These are phyloP conservation scores for Cetoscarus ocellatus DNA, from an alignment of 2,797 vertebrate genomes.

Conservation along the genomic window DNA sequence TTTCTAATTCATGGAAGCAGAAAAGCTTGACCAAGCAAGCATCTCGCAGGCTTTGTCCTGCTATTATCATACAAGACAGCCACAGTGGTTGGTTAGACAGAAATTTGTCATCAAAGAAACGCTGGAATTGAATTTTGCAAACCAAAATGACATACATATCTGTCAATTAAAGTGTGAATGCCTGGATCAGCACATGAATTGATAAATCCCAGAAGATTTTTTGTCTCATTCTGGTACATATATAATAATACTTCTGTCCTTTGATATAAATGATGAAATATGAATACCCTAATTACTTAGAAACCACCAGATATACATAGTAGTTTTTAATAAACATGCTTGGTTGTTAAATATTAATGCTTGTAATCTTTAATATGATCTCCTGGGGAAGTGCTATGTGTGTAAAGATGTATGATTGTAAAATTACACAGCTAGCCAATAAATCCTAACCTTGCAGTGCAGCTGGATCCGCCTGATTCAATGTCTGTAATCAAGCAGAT, in stretches of 20 bases:
- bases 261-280: not conserved
- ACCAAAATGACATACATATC: not conserved
- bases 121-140: constrained; percentile 1
- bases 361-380: too few relatives aligned
- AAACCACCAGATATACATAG: too few relatives aligned
- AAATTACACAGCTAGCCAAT: too few relatives aligned
- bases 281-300: too few relatives aligned
- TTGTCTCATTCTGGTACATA: not conserved
- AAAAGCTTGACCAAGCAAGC: constrained; percentile 41
- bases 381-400: too few relatives aligned
- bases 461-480: too few relatives aligned
- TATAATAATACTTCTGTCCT: constrained; percentile 12
- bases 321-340: too few relatives aligned
- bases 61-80: constrained; percentile 18
- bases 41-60: constrained; percentile 15
- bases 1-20: constrained; percentile 20
- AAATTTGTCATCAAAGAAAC: constrained; percentile 9
- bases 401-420: too few relatives aligned
- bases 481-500: too few relatives aligned
- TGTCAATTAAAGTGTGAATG: constrained; percentile 6
- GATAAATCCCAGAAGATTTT: constrained; percentile 18
- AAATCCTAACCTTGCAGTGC: too few relatives aligned
- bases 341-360: too few relatives aligned
- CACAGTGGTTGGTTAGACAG: constrained; percentile 13
- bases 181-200: not conserved